These are phyloP conservation scores for Barnardius zonarius DNA, from an alignment of 2,113 vertebrate genomes.

Conservation along the genomic window DNA sequence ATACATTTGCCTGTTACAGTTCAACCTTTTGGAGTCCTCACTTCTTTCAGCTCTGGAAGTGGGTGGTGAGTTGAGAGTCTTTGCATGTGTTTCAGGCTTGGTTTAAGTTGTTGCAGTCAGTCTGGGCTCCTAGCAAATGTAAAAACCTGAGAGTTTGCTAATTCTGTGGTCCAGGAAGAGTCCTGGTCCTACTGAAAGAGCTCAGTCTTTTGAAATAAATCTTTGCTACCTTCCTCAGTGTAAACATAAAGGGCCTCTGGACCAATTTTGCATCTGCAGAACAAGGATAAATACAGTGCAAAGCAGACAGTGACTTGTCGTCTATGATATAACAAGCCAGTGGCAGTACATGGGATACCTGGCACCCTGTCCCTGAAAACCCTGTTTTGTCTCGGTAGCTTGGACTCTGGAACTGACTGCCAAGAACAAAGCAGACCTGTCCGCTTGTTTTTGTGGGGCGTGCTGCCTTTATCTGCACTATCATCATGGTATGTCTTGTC, in stretches of 20 bases:
- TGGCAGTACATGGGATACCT: not conserved
- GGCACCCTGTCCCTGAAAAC: not conserved
- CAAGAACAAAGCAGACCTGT: not conserved
- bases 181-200: fast-evolving
- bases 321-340: not conserved
- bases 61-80: conserved; percentile 35
- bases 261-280: not conserved
- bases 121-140: not conserved
- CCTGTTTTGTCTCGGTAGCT: not conserved
- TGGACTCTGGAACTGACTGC: not conserved
- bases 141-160: not conserved
- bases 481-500: not conserved
- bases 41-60: not conserved
- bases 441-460: not conserved
- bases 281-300: not conserved
- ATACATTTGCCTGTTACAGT: conserved; percentile 57
- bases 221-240: not conserved
- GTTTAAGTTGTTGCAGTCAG: not conserved
- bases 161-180: not conserved
- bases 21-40: conserved; percentile 46
- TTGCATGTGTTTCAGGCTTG: not conserved
- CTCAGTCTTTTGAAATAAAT: not conserved
- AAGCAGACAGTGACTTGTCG: not conserved
- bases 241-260: not conserved
- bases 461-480: not conserved